Evolutionary conservation across 2,888 invertebrate species (phyloP), one percentile per base, ranked within the genome.

Genomic region (Phania funesta): DNA sequence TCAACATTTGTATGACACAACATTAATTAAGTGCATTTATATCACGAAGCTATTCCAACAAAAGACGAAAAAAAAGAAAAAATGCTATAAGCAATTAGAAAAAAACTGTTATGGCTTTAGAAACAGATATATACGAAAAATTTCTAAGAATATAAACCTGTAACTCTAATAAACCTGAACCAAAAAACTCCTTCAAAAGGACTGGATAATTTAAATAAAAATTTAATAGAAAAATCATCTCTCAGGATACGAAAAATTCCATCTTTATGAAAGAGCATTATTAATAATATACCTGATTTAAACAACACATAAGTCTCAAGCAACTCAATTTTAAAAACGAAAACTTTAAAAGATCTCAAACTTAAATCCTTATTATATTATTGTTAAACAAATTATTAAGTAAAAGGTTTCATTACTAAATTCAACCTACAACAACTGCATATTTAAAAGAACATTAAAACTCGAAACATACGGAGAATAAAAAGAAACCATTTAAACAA

Each of bases 221-320:
- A 75, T 35, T 22, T 44, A 26, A 71, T 44, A 41, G 13, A 20
- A 70, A 52, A 35, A 26, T 13, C 44, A 73, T 22, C 58, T 58
- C 78, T 79, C 78, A 79, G 78, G 78, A 79, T 73, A 29, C 29
- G 22, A 75, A 8, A 58, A 70, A 78, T 78, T 79, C 71, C 78
- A 79, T 73, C 78, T 65, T 73, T 58, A 73, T 58, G 38, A 78
- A 79, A 71, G 48, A 71, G 44, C 20, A 56, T 54, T 64, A 48
- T 48, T 24, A 68, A 56, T 48, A 71, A 73, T 67, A 65, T 79
- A 79, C 78, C 71, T 79, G 71, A 73, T 79, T 24, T 58, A 78
- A 71, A 41, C 46, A 65, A 79, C 22, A 65, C 56, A 24, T 41
- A 50, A 71, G 65, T 41, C 56, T 70, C 54, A 56, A 79, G 44